phyloP scores from a whole-genome alignment of 2,888 invertebrate species.

The Ephialtes manifestator region DNA sequence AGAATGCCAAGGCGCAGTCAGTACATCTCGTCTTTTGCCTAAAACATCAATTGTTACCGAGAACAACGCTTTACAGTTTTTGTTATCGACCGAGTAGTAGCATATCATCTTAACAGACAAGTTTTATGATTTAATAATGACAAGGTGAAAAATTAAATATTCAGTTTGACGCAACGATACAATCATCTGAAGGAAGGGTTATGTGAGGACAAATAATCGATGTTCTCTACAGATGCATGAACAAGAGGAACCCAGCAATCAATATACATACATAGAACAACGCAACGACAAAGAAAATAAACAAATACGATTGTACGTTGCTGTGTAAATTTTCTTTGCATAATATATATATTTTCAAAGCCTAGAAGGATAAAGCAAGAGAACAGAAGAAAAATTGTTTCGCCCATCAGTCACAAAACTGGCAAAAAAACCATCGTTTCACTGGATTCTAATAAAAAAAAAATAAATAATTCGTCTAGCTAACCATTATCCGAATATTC shows the following conservation, averaged over 20 bases:
- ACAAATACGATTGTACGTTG: conserved; percentile 50
- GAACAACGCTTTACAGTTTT: too few species aligned
- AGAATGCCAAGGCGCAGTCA: too few species aligned
- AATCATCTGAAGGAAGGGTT: neutral
- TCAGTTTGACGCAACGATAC: conserved; percentile 1
- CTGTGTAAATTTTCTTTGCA: conserved; percentile 55
- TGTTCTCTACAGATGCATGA: conserved; percentile 13
- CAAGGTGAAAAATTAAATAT: neutral
- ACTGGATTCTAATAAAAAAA: conserved; percentile 45
- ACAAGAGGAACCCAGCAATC: neutral
- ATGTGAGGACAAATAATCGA: neutral
- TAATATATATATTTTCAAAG: conserved; percentile 68
- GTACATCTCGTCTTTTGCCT: too few species aligned
- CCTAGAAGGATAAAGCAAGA: conserved; percentile 23
- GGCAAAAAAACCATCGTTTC: conserved; percentile 31
- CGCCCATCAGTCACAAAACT: conserved; percentile 58
- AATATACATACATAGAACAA: neutral
- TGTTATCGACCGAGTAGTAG: too few species aligned
- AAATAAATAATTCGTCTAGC: conserved; percentile 42
- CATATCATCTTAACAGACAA: neutral
- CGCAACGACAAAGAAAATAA: conserved; percentile 53
- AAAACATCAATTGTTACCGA: too few species aligned
- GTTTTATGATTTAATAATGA: neutral
- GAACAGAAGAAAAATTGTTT: conserved; percentile 46
- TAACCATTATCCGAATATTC: conserved; percentile 25